phyloP scores from a whole-genome alignment of 1,140 invertebrate species.

The Dendrolimus kikuchii region DNA sequence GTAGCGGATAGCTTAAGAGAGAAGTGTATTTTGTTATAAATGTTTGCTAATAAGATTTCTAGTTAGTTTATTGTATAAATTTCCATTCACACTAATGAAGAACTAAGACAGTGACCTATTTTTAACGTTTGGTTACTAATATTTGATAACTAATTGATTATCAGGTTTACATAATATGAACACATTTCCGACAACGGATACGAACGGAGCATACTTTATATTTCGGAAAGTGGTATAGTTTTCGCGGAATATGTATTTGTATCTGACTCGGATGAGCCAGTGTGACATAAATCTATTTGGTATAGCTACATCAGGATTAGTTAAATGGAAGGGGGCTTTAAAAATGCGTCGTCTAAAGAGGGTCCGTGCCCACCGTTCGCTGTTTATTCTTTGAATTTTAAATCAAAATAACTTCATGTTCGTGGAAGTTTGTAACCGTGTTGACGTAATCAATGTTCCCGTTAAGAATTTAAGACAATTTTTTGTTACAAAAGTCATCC shows the following conservation, averaged over 20 bases:
- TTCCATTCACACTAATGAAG: no score
- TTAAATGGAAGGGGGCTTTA: slow-evolving; percentile 49
- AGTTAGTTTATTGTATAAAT: no score
- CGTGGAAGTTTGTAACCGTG: slow-evolving; percentile 47
- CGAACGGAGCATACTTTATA: no score
- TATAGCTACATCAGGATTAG: slow-evolving; percentile 44
- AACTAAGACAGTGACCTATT: no score
- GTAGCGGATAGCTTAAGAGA: no score
- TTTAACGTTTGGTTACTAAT: no score
- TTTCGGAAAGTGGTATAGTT: neutral
- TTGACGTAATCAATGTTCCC: slow-evolving; percentile 54
- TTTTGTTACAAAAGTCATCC: slow-evolving; percentile 42
- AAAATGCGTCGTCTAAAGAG: slow-evolving; percentile 32
- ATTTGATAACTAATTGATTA: no score
- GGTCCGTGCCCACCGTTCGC: slow-evolving; percentile 22
- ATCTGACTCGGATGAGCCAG: slow-evolving; percentile 6
- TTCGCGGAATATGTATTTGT: slow-evolving; percentile 21
- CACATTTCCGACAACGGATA: no score
- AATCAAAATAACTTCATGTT: slow-evolving; percentile 67
- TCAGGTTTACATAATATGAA: no score
- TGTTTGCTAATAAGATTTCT: no score
- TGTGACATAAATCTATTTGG: neutral
- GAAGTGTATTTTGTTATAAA: no score
- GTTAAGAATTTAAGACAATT: slow-evolving; percentile 58
- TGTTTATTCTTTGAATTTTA: slow-evolving; percentile 61